Evolutionary conservation across 1,140 invertebrate species (phyloP).

Genomic region (Platyscapa corneri): DNA sequence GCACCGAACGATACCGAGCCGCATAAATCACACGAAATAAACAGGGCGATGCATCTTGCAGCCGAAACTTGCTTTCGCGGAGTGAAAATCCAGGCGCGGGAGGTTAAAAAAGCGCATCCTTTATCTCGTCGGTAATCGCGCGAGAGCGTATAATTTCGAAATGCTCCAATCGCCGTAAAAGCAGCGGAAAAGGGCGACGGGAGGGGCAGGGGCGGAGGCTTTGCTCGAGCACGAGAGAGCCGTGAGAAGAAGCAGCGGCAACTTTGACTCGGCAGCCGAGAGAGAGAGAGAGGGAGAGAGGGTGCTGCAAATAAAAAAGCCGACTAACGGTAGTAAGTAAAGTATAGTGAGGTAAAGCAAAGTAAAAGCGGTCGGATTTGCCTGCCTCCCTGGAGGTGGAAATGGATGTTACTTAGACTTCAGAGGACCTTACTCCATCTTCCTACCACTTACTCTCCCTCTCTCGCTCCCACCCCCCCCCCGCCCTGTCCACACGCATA

Average conservation of each 20-base stretch:
- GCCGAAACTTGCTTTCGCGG: neutral
- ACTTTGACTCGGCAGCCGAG: neutral
- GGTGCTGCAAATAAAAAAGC: conserved; percentile 36
- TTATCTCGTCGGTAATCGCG: conserved; percentile 25
- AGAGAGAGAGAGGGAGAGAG: conserved; percentile 46
- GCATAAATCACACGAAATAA: conserved; percentile 38
- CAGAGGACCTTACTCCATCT: conserved; percentile 21
- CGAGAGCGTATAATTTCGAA: conserved; percentile 35
- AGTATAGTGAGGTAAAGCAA: conserved; percentile 47
- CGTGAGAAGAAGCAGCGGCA: conserved; percentile 20
- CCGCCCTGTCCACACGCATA: neutral
- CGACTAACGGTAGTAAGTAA: conserved; percentile 43
- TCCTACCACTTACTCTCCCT: neutral
- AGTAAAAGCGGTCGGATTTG: conserved; percentile 46
- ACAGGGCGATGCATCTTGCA: conserved; percentile 33
- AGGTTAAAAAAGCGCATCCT: conserved; percentile 30
- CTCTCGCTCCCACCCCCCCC: neutral
- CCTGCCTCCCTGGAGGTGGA: conserved; percentile 12
- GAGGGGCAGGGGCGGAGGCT: neutral
- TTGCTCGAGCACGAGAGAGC: neutral
- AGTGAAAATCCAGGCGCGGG: conserved; percentile 21
- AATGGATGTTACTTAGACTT: conserved; percentile 51
- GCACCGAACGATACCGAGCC: neutral
- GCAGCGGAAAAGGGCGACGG: conserved; percentile 44
- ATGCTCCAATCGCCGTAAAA: conserved; percentile 48